Evolutionary conservation across 1,140 invertebrate genomes (phyloP), one percentile per base, ranked within the genome.

Genomic region (Limonius californicus): DNA sequence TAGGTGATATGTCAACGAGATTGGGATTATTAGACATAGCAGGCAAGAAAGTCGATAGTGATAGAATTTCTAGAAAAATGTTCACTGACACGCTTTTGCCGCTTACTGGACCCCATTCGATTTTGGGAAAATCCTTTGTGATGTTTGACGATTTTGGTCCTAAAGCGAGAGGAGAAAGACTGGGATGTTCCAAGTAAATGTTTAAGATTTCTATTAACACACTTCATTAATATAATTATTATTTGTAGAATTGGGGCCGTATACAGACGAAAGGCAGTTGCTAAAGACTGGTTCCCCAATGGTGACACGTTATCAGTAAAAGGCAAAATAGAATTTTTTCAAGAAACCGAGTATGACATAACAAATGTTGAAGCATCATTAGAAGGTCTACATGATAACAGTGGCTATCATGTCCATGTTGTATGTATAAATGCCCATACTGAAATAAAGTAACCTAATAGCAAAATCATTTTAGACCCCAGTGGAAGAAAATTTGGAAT

Each of bases 101-200:
- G 3, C 76, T 98, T 1, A 85, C 84, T 6, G 95, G 95, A 12
- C 79, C 82, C 12, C 76, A 85, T 63, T 85, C 84, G 54, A 85
- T 97, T 63, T 71, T 96, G 62, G 90, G 89, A 12, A 88, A 87
- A 71, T 93, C 94, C 14, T 74, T 98, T 23, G 90, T 96, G 0
- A 86, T 97, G 42, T 93, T 92, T 68, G 93, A 94, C 76, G 92
- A 95, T 71, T 82, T 89, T 72, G 90, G 91, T 2, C 93, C 93
- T 0, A 86, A 89, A 63, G 91, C 92, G 0, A 80, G 94, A 62
- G 93, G 92, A 9, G 89, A 94, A 74, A 78, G 94, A 66, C 80
- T 97, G 69, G 92, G 92, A 0, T 98, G 95, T 78, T 88, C 91
- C 14, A 84, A 85, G 91, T 93, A 80, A 7, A n/a, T n/a, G n/a